Evolutionary conservation across 1,140 invertebrate species (phyloP), one percentile per base, ranked within the genome.

Genomic region (Acromyrmex charruanus): DNA sequence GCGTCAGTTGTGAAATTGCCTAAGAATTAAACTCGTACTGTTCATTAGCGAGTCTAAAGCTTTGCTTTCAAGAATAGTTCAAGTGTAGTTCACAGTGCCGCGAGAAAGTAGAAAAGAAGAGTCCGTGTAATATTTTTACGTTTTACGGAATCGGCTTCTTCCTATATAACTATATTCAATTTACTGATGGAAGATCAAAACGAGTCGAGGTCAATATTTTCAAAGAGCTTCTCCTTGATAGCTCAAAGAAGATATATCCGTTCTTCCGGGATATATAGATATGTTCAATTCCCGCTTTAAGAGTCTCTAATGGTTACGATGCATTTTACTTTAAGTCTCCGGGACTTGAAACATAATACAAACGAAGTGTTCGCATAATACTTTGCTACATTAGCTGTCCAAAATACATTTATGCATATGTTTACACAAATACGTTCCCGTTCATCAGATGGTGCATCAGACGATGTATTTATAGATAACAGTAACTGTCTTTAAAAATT

Each of bases 381-480:
- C 28, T 25, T 74, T 16, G 69, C 55, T 82, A 53, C 49, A 84
- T 35, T 51, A 61, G 39, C n/a, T 61, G 39, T 2, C 69, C 14
- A 61, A 84, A 75, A 61, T 61, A 75, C 39, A 44, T 51, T 10
- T 75, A 10, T 58, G 25, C 58, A 21, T 14, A 25, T 51, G 35
- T 84, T 75, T 84, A 61, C 55, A n/a, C 69, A 44, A 74, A 74
- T 84, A 44, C 35, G 55, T 44, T 55, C 39, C 16, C 80, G 69
- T 84, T 84, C 80, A 31, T 84, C 55, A 84, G 69, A 84, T 55
- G 77, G 31, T 69, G 77, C 77, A 49, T 25, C 77, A 80, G 63
- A 68, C 31, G 77, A 51, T 65, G 49, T 80, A 21, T 18, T 5
- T 68, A 53, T 59, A 31, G 55, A 84, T 75, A 75, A 61, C 44